Conservation (phyloP, 2,113 vertebrate genomes). For the Chaenocephalus aceratus region DNA sequence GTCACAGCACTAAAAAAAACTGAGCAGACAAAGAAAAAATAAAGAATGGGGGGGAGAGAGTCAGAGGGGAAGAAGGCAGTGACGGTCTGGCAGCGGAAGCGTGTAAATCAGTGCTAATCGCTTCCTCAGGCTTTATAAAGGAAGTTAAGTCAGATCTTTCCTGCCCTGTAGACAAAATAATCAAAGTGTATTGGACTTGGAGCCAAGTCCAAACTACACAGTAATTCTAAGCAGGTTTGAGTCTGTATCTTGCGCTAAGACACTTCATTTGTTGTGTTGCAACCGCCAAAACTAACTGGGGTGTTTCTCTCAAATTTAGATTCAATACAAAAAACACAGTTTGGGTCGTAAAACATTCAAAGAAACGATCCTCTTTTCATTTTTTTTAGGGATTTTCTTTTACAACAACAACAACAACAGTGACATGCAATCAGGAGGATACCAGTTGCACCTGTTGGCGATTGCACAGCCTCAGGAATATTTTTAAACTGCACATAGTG, state of each 20-base stretch:
- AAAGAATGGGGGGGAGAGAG: neutral
- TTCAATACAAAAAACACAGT: too few species aligned
- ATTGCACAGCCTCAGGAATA: too few species aligned
- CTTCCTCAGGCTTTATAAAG: slow-evolving; percentile 3
- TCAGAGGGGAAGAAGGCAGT: slow-evolving; percentile 18
- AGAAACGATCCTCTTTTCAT: too few species aligned
- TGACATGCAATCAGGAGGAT: too few species aligned
- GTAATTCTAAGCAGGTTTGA: neutral
- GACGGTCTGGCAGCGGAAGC: neutral
- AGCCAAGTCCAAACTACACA: neutral
- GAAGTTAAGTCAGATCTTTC: slow-evolving; percentile 2
- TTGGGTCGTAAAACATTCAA: too few species aligned
- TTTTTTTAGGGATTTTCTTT: too few species aligned
- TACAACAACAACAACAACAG: too few species aligned
- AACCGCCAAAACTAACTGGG: too few species aligned
- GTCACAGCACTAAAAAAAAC: neutral
- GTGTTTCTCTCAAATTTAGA: too few species aligned
- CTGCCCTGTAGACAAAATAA: neutral
- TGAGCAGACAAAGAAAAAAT: neutral
- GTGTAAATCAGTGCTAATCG: slow-evolving; percentile 4
- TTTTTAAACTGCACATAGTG: too few species aligned
- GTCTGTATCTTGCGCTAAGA: neutral
- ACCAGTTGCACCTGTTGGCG: too few species aligned
- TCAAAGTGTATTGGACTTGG: neutral
- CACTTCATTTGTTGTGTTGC: too few species aligned